Percentiles rank a stretch among this genome's conserved stretches.
phyloP scores from a whole-genome alignment of 1,140 invertebrate genomes.

The Drosophila pruinosa region DNA sequence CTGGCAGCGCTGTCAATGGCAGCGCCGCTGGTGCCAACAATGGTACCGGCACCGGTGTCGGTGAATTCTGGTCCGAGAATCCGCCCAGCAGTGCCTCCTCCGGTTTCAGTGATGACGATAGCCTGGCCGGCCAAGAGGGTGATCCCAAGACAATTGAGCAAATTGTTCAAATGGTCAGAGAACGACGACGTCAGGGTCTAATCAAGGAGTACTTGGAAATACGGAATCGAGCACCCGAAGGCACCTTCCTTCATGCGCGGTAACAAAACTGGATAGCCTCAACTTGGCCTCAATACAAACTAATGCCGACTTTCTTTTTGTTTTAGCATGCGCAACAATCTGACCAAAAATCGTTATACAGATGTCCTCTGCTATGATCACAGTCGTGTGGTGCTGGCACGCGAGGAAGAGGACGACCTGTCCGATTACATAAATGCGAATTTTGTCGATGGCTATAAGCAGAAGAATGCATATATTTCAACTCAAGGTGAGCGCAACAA shows the following conservation, averaged over 20 bases:
- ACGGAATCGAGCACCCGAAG: conserved; percentile 90
- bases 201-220: conserved; percentile 93
- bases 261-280: conserved; percentile 2
- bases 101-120: conserved; percentile 94
- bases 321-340: conserved; percentile 90
- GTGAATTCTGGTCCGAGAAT: conserved; percentile 86
- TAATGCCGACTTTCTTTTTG: not conserved
- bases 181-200: conserved; percentile 90
- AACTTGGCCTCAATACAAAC: not conserved
- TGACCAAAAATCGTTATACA: conserved; percentile 97
- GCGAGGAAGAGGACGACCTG: conserved; percentile 88
- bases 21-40: conserved; percentile 47
- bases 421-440: conserved; percentile 99
- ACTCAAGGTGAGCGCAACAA: conserved; percentile 90
- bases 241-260: conserved; percentile 90
- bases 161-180: conserved; percentile 90
- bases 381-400: conserved; percentile 92
- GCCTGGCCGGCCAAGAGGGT: conserved; percentile 88
- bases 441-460: conserved; percentile 98
- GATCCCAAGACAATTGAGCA: conserved; percentile 88
- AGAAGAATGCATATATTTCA: conserved; percentile 98
- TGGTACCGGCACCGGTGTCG: conserved; percentile 32
- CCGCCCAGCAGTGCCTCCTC: conserved; percentile 91
- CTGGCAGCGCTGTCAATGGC: conserved; percentile 69
- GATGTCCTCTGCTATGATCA: conserved; percentile 98